phyloP scores from a whole-genome alignment of 2,797 vertebrate species.

The Oophaga sylvatica region DNA sequence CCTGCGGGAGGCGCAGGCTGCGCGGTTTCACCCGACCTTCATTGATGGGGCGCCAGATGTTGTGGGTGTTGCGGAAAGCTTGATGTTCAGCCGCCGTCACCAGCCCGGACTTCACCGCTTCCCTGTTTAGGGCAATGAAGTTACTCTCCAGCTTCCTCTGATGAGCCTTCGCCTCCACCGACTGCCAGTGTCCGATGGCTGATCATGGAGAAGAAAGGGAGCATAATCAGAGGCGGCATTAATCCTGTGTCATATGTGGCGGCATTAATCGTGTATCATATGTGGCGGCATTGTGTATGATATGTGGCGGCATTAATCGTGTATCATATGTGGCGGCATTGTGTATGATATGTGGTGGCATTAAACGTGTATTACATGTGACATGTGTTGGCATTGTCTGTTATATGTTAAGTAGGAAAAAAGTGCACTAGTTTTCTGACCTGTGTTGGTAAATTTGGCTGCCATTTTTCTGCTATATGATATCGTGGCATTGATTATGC shows the following conservation, averaged over 20 bases:
- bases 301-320: no score
- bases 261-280: no score
- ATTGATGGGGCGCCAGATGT: conserved; percentile 63
- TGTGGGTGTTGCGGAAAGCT: conserved; percentile 73
- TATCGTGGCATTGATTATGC: no score
- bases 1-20: conserved; percentile 63
- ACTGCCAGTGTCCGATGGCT: conserved; percentile 81
- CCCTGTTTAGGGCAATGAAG: conserved; percentile 75
- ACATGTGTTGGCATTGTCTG: no score
- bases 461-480: no score
- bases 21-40: conserved; percentile 58
- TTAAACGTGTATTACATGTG: no score
- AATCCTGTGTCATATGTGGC: background rate
- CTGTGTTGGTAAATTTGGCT: no score
- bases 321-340: no score
- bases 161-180: conserved; percentile 62
- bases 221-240: background rate
- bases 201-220: conserved; percentile 12
- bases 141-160: conserved; percentile 67
- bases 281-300: no score
- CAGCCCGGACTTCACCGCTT: conserved; percentile 75
- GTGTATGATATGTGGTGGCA: no score
- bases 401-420: no score
- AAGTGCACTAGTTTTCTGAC: no score
- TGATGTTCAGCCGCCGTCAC: conserved; percentile 74